phyloP scores from a whole-genome alignment of 2,113 vertebrate species.

The Gavia stellata region DNA sequence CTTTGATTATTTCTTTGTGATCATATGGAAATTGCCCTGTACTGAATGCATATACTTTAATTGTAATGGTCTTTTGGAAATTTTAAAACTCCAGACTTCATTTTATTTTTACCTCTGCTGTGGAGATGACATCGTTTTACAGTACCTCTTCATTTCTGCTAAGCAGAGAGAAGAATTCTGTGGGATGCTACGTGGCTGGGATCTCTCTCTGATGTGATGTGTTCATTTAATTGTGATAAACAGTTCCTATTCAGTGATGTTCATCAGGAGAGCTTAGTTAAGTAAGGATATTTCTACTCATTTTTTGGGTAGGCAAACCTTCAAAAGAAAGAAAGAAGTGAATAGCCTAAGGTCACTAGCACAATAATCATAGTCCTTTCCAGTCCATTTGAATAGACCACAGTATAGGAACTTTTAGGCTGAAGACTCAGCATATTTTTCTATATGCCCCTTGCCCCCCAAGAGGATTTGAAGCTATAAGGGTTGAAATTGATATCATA shows the following conservation, averaged over 20 bases:
- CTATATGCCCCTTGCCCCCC: background rate
- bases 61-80: constrained; percentile 23
- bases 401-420: background rate
- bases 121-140: background rate
- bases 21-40: constrained; percentile 36
- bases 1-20: constrained; percentile 56
- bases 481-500: background rate
- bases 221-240: background rate
- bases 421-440: background rate
- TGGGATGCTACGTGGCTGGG: background rate
- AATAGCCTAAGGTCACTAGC: background rate
- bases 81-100: background rate
- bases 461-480: background rate
- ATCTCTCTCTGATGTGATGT: background rate
- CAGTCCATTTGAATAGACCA: background rate
- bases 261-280: background rate
- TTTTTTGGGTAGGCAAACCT: background rate
- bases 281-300: background rate
- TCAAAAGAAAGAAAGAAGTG: background rate
- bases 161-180: background rate
- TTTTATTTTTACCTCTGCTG: background rate
- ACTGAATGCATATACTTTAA: constrained; percentile 33
- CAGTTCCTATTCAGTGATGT: background rate
- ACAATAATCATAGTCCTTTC: background rate
- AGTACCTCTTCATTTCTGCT: background rate